Base-by-base conservation (phyloP, 2,797 vertebrate species). In the Siniperca undulata region DNA sequence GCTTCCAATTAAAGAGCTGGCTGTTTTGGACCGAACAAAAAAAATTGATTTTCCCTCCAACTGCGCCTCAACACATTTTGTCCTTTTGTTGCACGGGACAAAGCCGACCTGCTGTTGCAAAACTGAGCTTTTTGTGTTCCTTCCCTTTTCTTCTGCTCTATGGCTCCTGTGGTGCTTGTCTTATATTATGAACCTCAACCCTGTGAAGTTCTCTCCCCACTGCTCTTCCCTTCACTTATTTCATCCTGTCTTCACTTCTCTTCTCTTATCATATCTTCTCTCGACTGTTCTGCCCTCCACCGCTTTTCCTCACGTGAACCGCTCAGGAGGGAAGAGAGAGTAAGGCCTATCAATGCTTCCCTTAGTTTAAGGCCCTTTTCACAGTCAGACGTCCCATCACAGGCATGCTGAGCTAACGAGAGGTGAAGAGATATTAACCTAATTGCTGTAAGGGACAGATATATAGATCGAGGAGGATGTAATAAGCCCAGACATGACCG, bases 341-440 rank as follows among this genome's bases (percentile, higher is more conserved):
- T 78, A 58, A 1, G 61, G 50, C 70, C 87, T 56, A 61, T 80
- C 75, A 14, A 86, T 81, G 86, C 62, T 36, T 68, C 75, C 73
- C 69, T 84, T 84, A 62, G 68, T 81, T 68, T 6, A 1, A 65
- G 72, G 61, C 82, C 76, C 38, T 58, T 72, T 38, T 86, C 87
- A 48, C 80, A 86, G 85, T 74, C 62, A 77, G 89, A 80, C 50
- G 56, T 84, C 87, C 78, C 82, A 82, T 92, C 89, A 85, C 78
- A 83, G 86, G 83, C 90, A 44, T 82, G 81, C 78, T 74, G 78
- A 70, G 82, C 84, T 94, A 93, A 95, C 71, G 38, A 74, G 90
- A 86, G 90, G 78, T 78, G 91, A 96, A 80, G 68, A 82, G 67
- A 88, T 90, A 94, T 95, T 94, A 95, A 90, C 80, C 75, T 90